phyloP scores from a whole-genome alignment of 2,797 vertebrate genomes.

The Alca torda region DNA sequence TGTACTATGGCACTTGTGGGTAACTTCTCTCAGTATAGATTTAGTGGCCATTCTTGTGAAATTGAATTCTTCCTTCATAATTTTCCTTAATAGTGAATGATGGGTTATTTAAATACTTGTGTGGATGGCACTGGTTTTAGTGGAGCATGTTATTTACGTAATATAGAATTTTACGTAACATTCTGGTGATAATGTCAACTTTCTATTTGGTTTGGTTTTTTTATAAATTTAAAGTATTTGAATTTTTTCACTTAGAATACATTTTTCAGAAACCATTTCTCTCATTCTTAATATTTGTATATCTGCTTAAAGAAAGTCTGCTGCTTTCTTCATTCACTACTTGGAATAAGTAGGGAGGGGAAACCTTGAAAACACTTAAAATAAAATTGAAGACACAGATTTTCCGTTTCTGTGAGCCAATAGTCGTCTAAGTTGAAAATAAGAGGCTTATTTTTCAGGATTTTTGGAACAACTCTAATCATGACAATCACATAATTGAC shows the following conservation, averaged over 20 bases:
- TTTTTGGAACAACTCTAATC: not conserved
- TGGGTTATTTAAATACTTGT: not conserved
- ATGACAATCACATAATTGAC: not conserved
- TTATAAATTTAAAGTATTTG: not conserved
- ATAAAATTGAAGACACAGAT: not conserved
- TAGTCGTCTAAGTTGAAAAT: not conserved
- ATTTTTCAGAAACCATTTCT: not conserved
- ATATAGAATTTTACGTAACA: not conserved
- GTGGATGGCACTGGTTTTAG: not conserved
- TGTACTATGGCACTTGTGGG: not conserved
- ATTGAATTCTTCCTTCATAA: not conserved
- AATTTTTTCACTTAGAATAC: not conserved
- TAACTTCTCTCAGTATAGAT: not conserved
- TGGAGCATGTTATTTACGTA: not conserved
- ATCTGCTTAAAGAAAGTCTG: not conserved
- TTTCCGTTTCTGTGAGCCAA: not conserved
- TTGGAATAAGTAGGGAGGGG: not conserved
- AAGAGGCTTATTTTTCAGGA: not conserved
- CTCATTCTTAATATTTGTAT: not conserved
- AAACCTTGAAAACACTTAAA: conserved; percentile 4
- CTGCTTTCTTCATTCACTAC: not conserved
- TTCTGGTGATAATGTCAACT: not conserved
- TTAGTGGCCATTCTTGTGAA: not conserved
- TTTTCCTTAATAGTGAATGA: not conserved
- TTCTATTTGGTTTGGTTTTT: not conserved